Evolutionary conservation across 2,113 vertebrate genomes (phyloP), one percentile per base, ranked within the genome.

Genomic region (Sapajus apella): DNA sequence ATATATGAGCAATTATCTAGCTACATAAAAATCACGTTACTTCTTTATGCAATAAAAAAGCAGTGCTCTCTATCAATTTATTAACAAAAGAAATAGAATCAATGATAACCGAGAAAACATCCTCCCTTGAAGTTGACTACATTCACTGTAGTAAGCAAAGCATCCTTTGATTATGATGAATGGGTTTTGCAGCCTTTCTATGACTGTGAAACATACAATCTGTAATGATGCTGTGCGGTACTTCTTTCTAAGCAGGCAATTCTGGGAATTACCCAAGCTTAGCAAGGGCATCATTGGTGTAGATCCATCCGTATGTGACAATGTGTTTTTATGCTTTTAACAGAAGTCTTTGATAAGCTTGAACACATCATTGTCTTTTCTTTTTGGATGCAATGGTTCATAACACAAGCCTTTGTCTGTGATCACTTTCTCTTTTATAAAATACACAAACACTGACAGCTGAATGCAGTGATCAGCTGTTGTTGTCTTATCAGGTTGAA

Each of bases 321-420:
- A 8, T 11, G 16, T 90, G 17, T 56, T 87, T 92, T 92, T 84
- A 85, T 87, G 72, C 56, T 90, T 73, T 56, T 12, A 35, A 40
- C 72, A 88, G 70, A 90, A 94, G 52, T 85, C 76, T 94, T 77
- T 77, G 91, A 90, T 72, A 73, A 94, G 68, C 85, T 61, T 73
- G 66, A 91, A 87, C 35, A 35, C 35, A 58, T 66, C 66, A 16
- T 66, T 84, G 35, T 84, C 80, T 92, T 56, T 97, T 50, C 72
- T 81, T 96, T 91, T 43, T 64, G 58, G 87, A 81, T 68, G 50
- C 45, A 88, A 0, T 77, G 77, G 25, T 81, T 94, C 47, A 56
- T 43, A 81, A 58, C 87, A 76, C 30, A 45, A 45, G 43, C 37
- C 61, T 50, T 96, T 83, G 25, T 83, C 52, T 90, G 50, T 43